Percentiles rank a stretch among this genome's conserved stretches.
Conservation (phyloP, 2,888 invertebrate genomes). For the Lacanobia wlatinum region DNA sequence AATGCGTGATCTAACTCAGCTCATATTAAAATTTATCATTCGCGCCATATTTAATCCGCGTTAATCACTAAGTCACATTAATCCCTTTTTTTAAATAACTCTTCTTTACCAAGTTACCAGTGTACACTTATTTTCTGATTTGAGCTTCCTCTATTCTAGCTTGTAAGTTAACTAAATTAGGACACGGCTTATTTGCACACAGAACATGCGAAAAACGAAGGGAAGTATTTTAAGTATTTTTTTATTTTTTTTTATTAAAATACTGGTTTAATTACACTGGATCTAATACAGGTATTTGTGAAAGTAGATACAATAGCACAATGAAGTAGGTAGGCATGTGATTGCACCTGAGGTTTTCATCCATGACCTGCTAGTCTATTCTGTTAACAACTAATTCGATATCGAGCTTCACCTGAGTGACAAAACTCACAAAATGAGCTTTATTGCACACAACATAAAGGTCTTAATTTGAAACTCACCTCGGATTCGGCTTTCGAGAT, state of each 20-base stretch:
- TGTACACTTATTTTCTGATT: not conserved
- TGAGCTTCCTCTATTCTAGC: not conserved
- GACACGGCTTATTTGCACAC: not conserved
- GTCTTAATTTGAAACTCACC: no score
- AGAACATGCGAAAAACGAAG: no score
- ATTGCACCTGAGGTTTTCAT: not conserved
- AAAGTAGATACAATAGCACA: slow-evolving; percentile 14
- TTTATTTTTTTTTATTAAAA: no score
- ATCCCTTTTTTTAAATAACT: no score
- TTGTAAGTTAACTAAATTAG: not conserved
- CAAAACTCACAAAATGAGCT: no score
- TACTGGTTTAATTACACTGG: not conserved
- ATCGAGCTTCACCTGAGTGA: no score
- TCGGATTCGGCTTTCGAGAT: no score
- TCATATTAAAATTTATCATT: slow-evolving; percentile 1
- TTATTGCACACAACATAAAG: no score
- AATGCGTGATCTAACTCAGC: slow-evolving; percentile 16
- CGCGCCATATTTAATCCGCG: slow-evolving; percentile 4
- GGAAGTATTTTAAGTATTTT: no score
- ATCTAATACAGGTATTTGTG: not conserved
- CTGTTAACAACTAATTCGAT: no score
- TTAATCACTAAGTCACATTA: not conserved
- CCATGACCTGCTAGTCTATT: no score
- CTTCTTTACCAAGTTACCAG: no score
- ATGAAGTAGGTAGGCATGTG: not conserved